A percentile compares a stretch with the other conserved stretches of the same genome.
phyloP scores from a whole-genome alignment of 2,888 invertebrate genomes.

The Holacanthella duospinosa region DNA sequence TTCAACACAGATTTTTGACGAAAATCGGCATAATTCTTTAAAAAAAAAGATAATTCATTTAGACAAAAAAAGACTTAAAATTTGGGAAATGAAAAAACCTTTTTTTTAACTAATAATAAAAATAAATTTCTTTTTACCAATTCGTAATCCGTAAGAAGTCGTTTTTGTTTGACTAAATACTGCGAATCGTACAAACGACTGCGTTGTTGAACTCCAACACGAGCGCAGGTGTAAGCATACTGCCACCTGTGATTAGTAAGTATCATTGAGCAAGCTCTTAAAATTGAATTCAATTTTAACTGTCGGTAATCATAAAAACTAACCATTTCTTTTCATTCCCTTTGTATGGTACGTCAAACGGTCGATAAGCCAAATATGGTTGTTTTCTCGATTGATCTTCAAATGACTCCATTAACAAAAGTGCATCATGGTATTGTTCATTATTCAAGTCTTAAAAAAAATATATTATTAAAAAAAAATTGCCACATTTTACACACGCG shows the following conservation, averaged over 20 bases:
- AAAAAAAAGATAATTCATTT: background rate
- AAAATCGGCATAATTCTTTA: background rate
- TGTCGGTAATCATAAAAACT: background rate
- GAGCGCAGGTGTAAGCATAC: slow-evolving; percentile 1
- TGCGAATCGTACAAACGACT: background rate
- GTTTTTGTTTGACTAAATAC: background rate
- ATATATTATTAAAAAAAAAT: background rate
- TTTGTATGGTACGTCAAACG: background rate
- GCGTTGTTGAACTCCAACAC: background rate
- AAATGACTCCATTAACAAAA: slow-evolving; percentile 5
- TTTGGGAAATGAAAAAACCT: background rate
- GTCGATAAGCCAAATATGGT: slow-evolving; percentile 1
- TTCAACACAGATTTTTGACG: background rate
- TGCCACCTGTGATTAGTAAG: slow-evolving; percentile 7
- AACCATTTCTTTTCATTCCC: slow-evolving; percentile 7
- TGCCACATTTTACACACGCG: too few relatives aligned
- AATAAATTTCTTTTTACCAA: background rate
- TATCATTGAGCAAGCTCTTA: background rate
- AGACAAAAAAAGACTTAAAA: background rate
- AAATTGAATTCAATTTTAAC: too few relatives aligned
- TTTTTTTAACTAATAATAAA: background rate
- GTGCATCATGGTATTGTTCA: slow-evolving; percentile 2
- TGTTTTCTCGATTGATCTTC: background rate
- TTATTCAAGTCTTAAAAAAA: background rate
- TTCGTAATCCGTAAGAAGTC: background rate